phyloP scores from a whole-genome alignment of 2,888 invertebrate species.

The Brachyopa scutellaris region DNA sequence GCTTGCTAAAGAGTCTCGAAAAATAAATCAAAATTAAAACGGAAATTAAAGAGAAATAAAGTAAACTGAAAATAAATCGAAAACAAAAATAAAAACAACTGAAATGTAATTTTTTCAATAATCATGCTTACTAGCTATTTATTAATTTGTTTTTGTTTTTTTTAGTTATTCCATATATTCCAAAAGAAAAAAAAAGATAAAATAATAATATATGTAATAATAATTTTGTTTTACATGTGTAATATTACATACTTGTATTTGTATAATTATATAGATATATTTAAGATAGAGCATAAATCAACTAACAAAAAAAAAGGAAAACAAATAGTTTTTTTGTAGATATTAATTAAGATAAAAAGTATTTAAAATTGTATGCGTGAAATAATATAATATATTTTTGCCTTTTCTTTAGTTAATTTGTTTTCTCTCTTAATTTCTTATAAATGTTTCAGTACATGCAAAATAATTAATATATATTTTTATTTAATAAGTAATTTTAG shows the following conservation, averaged over 20 bases:
- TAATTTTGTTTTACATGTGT: conserved; percentile 47
- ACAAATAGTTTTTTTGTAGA: conserved; percentile 17
- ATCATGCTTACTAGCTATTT: conserved; percentile 66
- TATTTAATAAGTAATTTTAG: conserved; percentile 54
- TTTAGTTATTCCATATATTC: conserved; percentile 56
- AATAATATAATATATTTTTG: conserved; percentile 33
- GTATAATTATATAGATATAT: conserved; percentile 34
- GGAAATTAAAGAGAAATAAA: background rate
- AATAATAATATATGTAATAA: conserved; percentile 36
- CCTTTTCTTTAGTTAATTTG: conserved; percentile 36
- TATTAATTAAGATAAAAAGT: conserved; percentile 53
- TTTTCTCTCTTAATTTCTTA: conserved; percentile 49
- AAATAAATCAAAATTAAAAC: background rate
- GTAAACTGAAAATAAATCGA: background rate
- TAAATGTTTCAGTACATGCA: conserved; percentile 69
- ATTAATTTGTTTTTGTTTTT: conserved; percentile 53
- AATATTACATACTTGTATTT: conserved; percentile 33
- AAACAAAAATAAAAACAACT: conserved; percentile 53
- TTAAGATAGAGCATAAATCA: conserved; percentile 52
- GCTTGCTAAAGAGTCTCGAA: background rate
- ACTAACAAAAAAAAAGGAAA: conserved; percentile 44
- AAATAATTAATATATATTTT: conserved; percentile 49
- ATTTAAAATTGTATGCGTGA: conserved; percentile 47
- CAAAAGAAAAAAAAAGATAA: conserved; percentile 41
- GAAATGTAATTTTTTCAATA: conserved; percentile 58